Evolutionary conservation across 2,888 invertebrate genomes (phyloP), one percentile per base, ranked within the genome.

Genomic region (Eustalomyia histrio): DNA sequence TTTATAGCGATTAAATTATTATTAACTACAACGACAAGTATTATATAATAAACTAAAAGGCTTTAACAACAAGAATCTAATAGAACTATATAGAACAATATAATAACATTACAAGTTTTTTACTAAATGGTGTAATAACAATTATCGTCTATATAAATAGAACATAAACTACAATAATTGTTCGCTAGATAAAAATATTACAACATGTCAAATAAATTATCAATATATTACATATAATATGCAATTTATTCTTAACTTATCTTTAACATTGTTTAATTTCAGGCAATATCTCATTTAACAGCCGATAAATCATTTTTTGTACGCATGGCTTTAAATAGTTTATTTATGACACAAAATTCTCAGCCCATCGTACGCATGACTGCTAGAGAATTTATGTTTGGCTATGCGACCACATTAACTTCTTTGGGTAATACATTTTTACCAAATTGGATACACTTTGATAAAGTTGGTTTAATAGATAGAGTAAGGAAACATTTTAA

Each of bases 311-410:
- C 93, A 1, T 92, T 93, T 80, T 91, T 96, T 84, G 93, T 94
- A 0, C 92, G 94, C 6, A 91, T 95, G 83, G 95, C 94, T 0
- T 90, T 97, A 10, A 96, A 96, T 89, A 90, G 94, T 53, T 87
- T 97, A 2, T 94, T 97, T 64, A 88, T 92, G 1, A 91, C 94
- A 73, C 94, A 95, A 0, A 92, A 94, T 43, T 92, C 94, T 3
- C 91, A 93, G 84, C 96, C 97, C 0, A 91, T 97, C 18, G 94
- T 95, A 4, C 91, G 92, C 86, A 96, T 96, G 94, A 96, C 96
- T 0, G 97, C 97, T 0, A 93, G 91, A 80, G 96, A 97, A 88
- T 96, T 97, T 89, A 96, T 97, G 95, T 97, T 97, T 91, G 97
- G 97, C 0, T 96, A 95, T 90, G 91, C 94, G 84, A 95, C 96